Conservation (phyloP, 2,797 vertebrate species). For the Amphiprion clarkii region DNA sequence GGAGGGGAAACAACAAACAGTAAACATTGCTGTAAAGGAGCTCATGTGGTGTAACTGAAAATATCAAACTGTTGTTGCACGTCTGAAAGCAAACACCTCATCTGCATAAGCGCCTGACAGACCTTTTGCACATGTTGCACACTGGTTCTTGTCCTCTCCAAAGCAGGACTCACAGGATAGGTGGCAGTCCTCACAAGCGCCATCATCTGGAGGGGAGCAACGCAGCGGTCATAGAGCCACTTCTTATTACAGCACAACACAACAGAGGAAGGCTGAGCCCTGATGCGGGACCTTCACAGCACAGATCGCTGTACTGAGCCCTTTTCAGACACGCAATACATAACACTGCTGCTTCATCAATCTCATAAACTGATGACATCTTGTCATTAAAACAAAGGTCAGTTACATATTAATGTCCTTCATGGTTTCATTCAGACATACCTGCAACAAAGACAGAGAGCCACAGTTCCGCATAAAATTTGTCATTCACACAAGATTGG, state of each 20-base stretch:
- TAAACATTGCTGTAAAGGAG: slow-evolving; percentile 21
- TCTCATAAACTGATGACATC: no score
- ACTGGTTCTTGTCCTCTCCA: slow-evolving; percentile 78
- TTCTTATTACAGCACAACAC: not conserved
- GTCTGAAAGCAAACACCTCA: slow-evolving; percentile 4
- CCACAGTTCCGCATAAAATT: no score
- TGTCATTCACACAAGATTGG: no score
- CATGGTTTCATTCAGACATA: no score
- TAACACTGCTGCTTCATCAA: no score
- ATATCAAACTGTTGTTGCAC: slow-evolving; percentile 20
- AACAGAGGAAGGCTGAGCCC: not conserved
- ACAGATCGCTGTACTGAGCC: no score
- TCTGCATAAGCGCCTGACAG: slow-evolving; percentile 30
- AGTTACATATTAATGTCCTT: no score
- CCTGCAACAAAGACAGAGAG: no score
- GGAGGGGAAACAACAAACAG: slow-evolving; percentile 32
- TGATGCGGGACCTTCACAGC: no score
- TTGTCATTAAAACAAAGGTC: no score
- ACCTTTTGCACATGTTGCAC: slow-evolving; percentile 90
- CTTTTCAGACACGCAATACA: no score
- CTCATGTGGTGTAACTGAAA: not conserved
- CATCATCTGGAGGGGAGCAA: slow-evolving; percentile 74
- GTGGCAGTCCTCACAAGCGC: slow-evolving; percentile 83
- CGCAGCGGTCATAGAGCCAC: not conserved
- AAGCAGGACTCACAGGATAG: slow-evolving; percentile 89